Base-by-base conservation (phyloP, 1,140 invertebrate species). In the Lordiphosa collinella region DNA sequence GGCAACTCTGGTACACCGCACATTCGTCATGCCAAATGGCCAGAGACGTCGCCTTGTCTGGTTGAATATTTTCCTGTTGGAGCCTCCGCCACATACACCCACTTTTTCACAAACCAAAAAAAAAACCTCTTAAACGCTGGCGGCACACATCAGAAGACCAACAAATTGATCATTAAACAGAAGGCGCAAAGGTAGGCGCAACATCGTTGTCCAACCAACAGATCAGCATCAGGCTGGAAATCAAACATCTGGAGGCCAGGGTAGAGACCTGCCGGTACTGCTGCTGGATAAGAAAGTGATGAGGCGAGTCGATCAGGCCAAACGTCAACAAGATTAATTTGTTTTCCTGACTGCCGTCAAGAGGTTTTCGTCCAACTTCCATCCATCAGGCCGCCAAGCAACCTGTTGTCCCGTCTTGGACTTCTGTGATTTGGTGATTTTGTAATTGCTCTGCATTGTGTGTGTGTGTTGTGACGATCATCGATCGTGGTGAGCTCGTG, bases 81-180 rank as follows among this genome's bases (percentile, higher is more conserved):
- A 65, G 52, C 55, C 56, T 38, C 58, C 53, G 61, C 47, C 68
- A 75, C 61, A 51, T 64, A 73, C 74, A 79, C 71, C 76, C 75
- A 76, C 76, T 67, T 64, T 79, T 74, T 49, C 44, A 57, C 49
- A 58, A 58, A 36, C 53, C 49, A 58, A 58, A 36, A 48, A 2
- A 31, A 48, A 43, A 53, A 51, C 35, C 53, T 72, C 55, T 58
- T 84, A 82, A 84, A 76, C 72, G 76, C 52, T 82, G 78, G 75
- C 78, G 79, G 79, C 74, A 80, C 65, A 67, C 74, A 85, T 85
- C 78, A 86, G 79, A 68, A 70, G 72, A 61, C 76, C 76, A 79
- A 85, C 82, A 86, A 85, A 86, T 86, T 86, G 84, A 84, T 86
- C 82, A 82, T 82, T 82, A 82, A 84, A 82, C 78, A 84, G 78